These are phyloP conservation scores for Passer montanus DNA, from an alignment of 2,113 vertebrate genomes.

Conservation along the genomic window DNA sequence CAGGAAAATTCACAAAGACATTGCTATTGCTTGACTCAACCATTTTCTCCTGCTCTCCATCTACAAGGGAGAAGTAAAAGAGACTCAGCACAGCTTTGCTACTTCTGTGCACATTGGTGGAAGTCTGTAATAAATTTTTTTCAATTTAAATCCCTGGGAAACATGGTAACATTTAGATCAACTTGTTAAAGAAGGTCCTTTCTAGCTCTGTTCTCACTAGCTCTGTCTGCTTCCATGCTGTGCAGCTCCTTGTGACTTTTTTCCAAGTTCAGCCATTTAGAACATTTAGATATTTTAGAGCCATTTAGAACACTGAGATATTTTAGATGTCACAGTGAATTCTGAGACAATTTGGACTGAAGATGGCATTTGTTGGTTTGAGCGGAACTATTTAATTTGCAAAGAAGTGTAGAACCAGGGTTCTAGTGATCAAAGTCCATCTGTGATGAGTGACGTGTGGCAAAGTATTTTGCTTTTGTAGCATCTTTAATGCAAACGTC, in stretches of 20 bases:
- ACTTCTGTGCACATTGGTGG: not conserved
- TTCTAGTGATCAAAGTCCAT: not conserved
- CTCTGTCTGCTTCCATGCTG: not conserved
- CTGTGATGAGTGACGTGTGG: not conserved
- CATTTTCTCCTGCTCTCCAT: not conserved
- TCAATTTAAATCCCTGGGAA: not conserved
- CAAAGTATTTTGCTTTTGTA: not conserved
- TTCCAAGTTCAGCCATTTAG: not conserved
- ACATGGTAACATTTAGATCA: not conserved
- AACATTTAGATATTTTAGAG: not conserved
- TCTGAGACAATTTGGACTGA: not conserved
- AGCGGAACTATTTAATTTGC: not conserved
- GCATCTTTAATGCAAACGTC: not conserved
- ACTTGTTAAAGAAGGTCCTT: not conserved
- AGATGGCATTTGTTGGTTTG: not conserved
- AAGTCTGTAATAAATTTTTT: not conserved
- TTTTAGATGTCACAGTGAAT: not conserved
- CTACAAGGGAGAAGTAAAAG: not conserved
- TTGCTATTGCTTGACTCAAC: not conserved
- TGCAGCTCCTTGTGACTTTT: not conserved
- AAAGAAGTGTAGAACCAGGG: not conserved
- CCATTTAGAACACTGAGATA: not conserved
- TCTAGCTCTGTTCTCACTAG: rapidly evolving
- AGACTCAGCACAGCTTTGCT: not conserved
- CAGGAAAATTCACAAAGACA: not conserved